phyloP scores from a whole-genome alignment of 2,113 vertebrate genomes.

The Pipra filicauda region DNA sequence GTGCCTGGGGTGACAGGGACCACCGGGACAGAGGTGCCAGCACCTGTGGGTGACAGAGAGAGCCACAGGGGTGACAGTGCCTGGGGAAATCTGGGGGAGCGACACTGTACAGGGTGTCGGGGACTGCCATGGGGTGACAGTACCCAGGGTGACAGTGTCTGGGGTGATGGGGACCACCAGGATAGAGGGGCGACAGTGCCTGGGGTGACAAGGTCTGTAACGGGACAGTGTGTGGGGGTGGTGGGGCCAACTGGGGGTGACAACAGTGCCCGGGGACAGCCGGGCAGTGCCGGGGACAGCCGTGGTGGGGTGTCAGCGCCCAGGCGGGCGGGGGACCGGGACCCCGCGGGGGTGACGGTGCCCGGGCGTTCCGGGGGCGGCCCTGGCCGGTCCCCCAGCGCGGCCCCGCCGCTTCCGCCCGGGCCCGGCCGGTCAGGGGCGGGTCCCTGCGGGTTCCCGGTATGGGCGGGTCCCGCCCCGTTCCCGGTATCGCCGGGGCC shows the following conservation, averaged over 20 bases:
- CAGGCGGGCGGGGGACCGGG: neutral
- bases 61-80: neutral
- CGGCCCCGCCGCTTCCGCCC: neutral
- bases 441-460: neutral
- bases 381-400: neutral
- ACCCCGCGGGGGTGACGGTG: neutral
- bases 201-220: neutral
- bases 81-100: neutral
- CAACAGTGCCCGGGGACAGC: neutral
- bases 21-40: neutral
- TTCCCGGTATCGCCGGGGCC: neutral
- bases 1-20: neutral
- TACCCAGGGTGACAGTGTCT: no score
- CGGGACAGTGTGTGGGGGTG: neutral
- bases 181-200: neutral
- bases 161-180: neutral
- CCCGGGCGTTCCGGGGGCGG: no score
- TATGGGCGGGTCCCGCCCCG: neutral
- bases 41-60: neutral
- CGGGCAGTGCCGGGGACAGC: neutral
- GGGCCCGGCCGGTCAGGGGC: neutral
- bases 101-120: neutral
- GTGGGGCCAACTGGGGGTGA: neutral
- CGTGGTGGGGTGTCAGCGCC: no score
- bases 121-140: neutral